These are phyloP conservation scores for Diplolepis rosae DNA, from an alignment of 2,888 invertebrate genomes.

Conservation along the genomic window DNA sequence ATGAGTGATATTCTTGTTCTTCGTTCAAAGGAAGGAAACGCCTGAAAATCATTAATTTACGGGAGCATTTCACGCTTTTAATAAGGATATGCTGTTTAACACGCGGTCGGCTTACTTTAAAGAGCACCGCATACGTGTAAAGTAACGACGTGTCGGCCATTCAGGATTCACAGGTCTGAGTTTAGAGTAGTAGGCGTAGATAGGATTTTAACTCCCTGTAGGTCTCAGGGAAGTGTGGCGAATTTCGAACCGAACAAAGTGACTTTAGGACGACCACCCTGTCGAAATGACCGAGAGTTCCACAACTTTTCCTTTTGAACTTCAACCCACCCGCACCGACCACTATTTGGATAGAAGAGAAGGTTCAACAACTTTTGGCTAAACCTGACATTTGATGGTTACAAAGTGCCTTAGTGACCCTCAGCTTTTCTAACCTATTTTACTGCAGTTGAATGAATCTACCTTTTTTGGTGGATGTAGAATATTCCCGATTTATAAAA, in stretches of 20 bases:
- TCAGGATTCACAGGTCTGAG: slow-evolving; percentile 14
- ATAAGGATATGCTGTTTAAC: slow-evolving; percentile 17
- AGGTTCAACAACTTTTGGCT: slow-evolving; percentile 3
- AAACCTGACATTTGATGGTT: slow-evolving; percentile 6
- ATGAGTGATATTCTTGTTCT: background rate
- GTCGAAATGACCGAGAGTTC: slow-evolving; percentile 23
- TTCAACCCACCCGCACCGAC: slow-evolving; percentile 10
- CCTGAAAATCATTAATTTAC: slow-evolving; percentile 21
- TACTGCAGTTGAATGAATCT: background rate
- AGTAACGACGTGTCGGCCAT: slow-evolving; percentile 25
- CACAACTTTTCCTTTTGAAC: slow-evolving; percentile 14
- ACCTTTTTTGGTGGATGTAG: too few species aligned
- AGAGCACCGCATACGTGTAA: background rate
- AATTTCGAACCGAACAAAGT: slow-evolving; percentile 16
- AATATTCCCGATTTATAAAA: too few species aligned
- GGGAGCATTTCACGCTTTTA: slow-evolving; percentile 22
- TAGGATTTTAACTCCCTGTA: background rate
- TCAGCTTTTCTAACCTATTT: background rate
- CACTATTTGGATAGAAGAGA: slow-evolving; percentile 3
- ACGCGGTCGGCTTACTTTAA: slow-evolving; percentile 3
- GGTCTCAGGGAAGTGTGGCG: slow-evolving; percentile 19
- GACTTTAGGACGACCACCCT: slow-evolving; percentile 13
- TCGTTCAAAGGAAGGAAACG: background rate
- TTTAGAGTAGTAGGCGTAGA: slow-evolving; percentile 17
- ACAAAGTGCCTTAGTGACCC: slow-evolving; percentile 1